Conservation (phyloP, 2,888 invertebrate species). For the Agonopterix heracliana region DNA sequence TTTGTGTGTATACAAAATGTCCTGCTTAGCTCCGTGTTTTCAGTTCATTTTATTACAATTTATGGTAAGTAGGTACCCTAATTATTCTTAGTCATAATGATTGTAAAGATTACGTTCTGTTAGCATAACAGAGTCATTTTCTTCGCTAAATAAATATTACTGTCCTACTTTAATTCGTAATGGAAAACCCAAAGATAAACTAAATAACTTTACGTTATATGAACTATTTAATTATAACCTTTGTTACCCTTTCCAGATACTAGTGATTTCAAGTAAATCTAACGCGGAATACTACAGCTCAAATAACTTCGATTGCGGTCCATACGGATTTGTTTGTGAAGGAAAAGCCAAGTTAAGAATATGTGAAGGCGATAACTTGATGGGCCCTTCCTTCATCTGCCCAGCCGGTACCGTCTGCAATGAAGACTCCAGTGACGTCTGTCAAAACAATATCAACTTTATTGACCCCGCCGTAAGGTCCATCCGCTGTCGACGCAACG, state of each 20-base stretch:
- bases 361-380: constrained; percentile 34
- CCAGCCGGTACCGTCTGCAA: constrained; percentile 59
- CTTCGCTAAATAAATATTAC: too few species aligned
- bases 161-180: too few species aligned
- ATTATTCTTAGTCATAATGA: neutral
- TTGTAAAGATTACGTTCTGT: too few species aligned
- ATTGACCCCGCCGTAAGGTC: constrained; percentile 48
- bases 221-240: too few species aligned
- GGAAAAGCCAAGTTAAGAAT: constrained; percentile 43
- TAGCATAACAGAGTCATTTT: too few species aligned
- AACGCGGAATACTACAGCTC: constrained; percentile 25
- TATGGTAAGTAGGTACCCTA: constrained; percentile 4
- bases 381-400: constrained; percentile 57
- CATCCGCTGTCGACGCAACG: constrained; percentile 50
- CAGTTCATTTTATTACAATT: neutral
- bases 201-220: too few species aligned
- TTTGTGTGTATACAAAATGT: constrained; percentile 14
- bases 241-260: too few species aligned
- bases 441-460: constrained; percentile 50
- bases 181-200: too few species aligned
- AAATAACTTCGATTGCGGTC: constrained; percentile 48
- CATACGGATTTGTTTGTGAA: constrained; percentile 60
- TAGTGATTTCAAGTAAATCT: too few species aligned
- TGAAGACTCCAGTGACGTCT: constrained; percentile 61
- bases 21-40: constrained; percentile 1